Evolutionary conservation across 2,797 vertebrate genomes (phyloP).

Genomic region (Momotus momota): DNA sequence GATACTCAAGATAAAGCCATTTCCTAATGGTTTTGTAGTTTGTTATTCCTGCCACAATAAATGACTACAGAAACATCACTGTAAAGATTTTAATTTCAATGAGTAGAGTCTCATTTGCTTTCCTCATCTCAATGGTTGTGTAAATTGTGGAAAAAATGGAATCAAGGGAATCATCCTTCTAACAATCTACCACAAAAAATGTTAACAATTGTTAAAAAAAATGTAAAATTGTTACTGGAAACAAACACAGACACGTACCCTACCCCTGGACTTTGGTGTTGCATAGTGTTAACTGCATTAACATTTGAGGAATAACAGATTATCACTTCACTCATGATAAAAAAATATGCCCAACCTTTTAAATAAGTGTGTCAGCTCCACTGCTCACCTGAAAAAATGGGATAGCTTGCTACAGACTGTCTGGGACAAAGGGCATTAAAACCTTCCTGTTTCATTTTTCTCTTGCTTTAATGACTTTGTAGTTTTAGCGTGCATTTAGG

Average conservation of each 20-base stretch:
- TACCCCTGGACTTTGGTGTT: fast-evolving
- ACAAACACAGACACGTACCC: not conserved
- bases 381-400: not conserved
- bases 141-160: not conserved
- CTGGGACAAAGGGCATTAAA: not conserved
- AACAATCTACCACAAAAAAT: not conserved
- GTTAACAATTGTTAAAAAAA: too few species aligned
- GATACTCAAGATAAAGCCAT: not conserved
- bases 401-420: not conserved
- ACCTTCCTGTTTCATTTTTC: not conserved
- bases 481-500: not conserved
- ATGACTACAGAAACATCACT: not conserved
- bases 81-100: not conserved
- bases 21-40: not conserved
- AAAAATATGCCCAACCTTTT: not conserved
- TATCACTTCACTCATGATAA: not conserved
- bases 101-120: not conserved
- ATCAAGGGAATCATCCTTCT: not conserved
- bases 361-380: not conserved
- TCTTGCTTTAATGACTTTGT: not conserved
- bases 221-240: not conserved
- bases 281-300: not conserved
- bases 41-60: not conserved
- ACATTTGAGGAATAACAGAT: not conserved
- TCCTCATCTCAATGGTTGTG: not conserved